Conservation (phyloP, 2,113 vertebrate genomes). For the Athene noctua region DNA sequence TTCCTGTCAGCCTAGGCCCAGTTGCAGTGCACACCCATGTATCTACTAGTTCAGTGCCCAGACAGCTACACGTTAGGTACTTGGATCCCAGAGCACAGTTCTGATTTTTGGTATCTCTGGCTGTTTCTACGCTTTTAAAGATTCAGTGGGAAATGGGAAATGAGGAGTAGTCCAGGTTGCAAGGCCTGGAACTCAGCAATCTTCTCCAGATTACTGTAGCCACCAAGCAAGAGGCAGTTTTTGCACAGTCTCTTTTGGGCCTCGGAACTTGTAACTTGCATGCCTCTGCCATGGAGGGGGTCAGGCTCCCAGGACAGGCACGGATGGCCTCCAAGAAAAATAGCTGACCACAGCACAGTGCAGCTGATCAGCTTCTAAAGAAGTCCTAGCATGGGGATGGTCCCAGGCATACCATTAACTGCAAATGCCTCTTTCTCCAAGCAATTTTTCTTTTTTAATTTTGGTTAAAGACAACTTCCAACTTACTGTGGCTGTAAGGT, state of each 20-base stretch:
- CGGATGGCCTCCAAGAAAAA: background rate
- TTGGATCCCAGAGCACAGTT: background rate
- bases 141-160: background rate
- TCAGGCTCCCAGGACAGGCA: background rate
- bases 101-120: background rate
- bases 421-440: background rate
- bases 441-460: background rate
- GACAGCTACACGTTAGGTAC: background rate
- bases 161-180: background rate
- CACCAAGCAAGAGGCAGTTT: background rate
- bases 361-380: background rate
- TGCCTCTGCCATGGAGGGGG: background rate
- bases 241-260: background rate
- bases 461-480: background rate
- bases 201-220: background rate
- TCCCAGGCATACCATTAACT: background rate
- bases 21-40: accelerated
- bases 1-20: background rate
- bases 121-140: background rate
- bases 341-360: background rate
- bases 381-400: background rate
- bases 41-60: background rate
- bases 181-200: background rate
- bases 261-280: accelerated
- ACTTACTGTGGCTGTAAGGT: slow-evolving; percentile 94